Evolutionary conservation across 2,797 vertebrate genomes (phyloP).

Genomic region (Parambassis ranga): DNA sequence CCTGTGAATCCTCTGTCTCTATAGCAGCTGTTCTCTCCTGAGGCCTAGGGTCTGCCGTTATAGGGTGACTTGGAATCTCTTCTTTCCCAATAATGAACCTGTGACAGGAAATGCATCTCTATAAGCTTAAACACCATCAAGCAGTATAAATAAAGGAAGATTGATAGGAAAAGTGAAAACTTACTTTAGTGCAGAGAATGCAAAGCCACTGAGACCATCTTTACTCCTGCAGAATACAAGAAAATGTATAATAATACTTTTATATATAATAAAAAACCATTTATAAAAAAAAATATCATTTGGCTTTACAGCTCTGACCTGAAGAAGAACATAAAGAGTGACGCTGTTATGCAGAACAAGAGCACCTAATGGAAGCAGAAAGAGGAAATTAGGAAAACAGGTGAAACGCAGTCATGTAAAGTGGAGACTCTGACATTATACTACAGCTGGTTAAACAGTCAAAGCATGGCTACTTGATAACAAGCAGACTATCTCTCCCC

Average conservation of each 20-base stretch:
- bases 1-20: constrained; percentile 31
- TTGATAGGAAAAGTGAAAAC: constrained; percentile 44
- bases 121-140: not conserved
- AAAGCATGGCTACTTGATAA: not conserved
- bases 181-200: constrained; percentile 97
- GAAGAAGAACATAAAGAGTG: constrained; percentile 85
- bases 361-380: constrained; percentile 70
- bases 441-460: not conserved
- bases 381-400: not conserved
- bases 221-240: constrained; percentile 82
- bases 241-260: not conserved
- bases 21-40: constrained; percentile 45
- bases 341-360: constrained; percentile 81
- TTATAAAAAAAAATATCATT: not conserved
- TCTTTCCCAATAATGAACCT: constrained; percentile 98
- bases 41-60: constrained; percentile 76
- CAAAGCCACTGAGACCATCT: constrained; percentile 96
- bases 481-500: not conserved
- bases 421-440: not conserved
- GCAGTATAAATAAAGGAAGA: not conserved
- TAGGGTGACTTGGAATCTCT: constrained; percentile 91
- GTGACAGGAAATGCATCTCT: not conserved
- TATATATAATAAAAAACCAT: not conserved
- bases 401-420: not conserved
- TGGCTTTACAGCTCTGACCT: constrained; percentile 69